Evolutionary conservation across 2,113 vertebrate species (phyloP).

Genomic region (Ceyx melanurus): DNA sequence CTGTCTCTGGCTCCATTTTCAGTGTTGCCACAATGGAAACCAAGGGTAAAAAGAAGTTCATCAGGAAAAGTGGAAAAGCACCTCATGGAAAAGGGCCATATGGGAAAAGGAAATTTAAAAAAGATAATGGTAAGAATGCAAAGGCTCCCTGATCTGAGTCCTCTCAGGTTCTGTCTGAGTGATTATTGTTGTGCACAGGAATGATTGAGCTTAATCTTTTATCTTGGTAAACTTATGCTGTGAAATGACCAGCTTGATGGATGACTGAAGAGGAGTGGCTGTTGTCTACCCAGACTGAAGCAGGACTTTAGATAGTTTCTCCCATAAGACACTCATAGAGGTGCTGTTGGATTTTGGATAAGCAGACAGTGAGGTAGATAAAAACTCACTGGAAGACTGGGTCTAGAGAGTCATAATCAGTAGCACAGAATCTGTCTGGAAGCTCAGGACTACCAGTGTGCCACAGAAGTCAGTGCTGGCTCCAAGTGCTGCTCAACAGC

Average conservation of each 20-base stretch:
- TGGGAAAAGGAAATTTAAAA: conserved; percentile 63
- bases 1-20: neutral
- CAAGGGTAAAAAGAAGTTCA: conserved; percentile 57
- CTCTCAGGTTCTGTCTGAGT: accelerated
- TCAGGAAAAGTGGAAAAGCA: conserved; percentile 24
- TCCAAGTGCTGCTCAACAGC: accelerated
- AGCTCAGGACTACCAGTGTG: accelerated
- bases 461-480: accelerated
- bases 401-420: neutral
- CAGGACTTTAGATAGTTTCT: neutral
- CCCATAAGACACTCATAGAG: accelerated
- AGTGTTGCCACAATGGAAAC: conserved; percentile 68
- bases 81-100: conserved; percentile 27
- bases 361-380: neutral
- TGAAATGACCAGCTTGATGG: accelerated
- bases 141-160: accelerated
- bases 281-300: accelerated
- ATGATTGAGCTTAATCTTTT: accelerated
- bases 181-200: accelerated
- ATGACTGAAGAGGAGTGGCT: accelerated
- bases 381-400: accelerated
- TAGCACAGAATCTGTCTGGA: neutral
- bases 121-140: conserved; percentile 50
- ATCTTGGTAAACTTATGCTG: accelerated
- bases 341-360: neutral